phyloP scores from a whole-genome alignment of 1,140 invertebrate genomes.

The Saccostrea echinata region DNA sequence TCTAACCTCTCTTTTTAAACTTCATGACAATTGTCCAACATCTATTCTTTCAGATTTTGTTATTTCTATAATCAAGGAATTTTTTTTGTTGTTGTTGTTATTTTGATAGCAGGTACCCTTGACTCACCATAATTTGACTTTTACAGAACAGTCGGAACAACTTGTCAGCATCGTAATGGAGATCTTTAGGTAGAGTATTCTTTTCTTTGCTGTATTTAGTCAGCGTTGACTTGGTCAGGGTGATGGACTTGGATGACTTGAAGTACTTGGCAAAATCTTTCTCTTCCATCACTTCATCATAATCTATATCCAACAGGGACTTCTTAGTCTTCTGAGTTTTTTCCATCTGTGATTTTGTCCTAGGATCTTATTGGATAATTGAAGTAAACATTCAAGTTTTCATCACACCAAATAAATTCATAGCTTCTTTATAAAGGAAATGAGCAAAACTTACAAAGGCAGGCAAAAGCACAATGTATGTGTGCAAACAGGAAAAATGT shows the following conservation, averaged over 20 bases:
- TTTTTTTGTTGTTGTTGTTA: no score
- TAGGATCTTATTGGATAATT: slow-evolving; percentile 42
- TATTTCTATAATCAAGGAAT: no score
- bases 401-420: no score
- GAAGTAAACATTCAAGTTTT: no score
- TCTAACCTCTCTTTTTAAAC: no score
- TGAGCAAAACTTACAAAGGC: no score
- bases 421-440: no score
- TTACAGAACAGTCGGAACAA: slow-evolving; percentile 77
- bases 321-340: slow-evolving; percentile 73
- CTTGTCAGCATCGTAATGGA: slow-evolving; percentile 79
- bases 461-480: no score
- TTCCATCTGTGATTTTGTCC: slow-evolving; percentile 52
- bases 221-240: slow-evolving; percentile 78
- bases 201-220: slow-evolving; percentile 78
- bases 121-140: slow-evolving; percentile 72
- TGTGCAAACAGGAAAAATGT: no score
- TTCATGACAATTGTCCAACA: no score
- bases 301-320: slow-evolving; percentile 70
- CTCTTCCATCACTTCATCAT: slow-evolving; percentile 67
- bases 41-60: no score
- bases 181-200: slow-evolving; percentile 80
- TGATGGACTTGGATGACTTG: slow-evolving; percentile 72
- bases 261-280: slow-evolving; percentile 74
- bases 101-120: not conserved